These are phyloP conservation scores for Cephalopachus bancanus DNA, from an alignment of 2,797 vertebrate genomes.

Conservation along the genomic window DNA sequence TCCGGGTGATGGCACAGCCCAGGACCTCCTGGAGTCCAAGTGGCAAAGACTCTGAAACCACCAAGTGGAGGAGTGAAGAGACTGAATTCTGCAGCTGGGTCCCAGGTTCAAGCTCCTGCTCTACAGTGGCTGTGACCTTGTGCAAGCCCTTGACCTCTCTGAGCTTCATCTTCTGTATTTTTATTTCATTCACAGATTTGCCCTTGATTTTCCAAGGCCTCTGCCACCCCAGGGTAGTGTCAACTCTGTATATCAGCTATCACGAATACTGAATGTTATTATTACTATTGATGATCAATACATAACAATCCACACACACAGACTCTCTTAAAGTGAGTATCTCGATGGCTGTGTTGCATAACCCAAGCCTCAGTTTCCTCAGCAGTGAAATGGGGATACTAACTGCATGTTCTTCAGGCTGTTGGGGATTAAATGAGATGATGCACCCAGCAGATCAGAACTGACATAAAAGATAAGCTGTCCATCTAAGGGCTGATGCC, in stretches of 20 bases:
- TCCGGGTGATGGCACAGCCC: rapidly evolving
- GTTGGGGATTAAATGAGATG: background rate
- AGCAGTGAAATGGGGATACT: background rate
- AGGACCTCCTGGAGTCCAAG: background rate
- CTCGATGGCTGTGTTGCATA: background rate
- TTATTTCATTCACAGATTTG: background rate
- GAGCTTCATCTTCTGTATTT: background rate
- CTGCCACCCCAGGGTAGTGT: background rate
- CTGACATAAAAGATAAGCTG: rapidly evolving
- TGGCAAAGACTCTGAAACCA: background rate
- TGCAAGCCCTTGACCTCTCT: background rate
- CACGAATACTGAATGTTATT: background rate
- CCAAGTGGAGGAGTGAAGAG: rapidly evolving
- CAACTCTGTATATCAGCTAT: background rate
- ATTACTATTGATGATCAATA: background rate
- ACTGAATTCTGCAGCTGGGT: background rate
- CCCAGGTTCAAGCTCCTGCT: rapidly evolving
- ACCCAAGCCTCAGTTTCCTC: conserved; percentile 3
- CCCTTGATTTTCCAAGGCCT: background rate
- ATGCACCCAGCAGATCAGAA: background rate
- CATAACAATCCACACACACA: background rate
- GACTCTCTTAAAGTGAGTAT: background rate
- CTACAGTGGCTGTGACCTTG: background rate
- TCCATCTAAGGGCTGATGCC: background rate
- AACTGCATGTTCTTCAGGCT: background rate